These are phyloP conservation scores for Lithophane ornitopus DNA, from an alignment of 2,888 invertebrate species.

Conservation along the genomic window DNA sequence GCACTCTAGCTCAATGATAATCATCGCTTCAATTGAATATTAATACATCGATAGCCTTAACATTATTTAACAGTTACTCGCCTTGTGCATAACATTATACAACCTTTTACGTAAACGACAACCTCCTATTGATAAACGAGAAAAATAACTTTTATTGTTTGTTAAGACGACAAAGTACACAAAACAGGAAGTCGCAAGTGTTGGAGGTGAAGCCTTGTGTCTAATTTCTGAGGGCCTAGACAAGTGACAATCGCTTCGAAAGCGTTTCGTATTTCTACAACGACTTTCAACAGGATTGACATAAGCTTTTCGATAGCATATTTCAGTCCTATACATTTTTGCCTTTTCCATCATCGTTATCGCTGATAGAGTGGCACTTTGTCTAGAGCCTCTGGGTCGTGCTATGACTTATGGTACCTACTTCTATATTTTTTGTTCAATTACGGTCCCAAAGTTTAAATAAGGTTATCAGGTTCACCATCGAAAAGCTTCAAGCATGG, in stretches of 20 bases:
- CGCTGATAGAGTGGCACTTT: no score
- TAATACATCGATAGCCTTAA: slow-evolving; percentile 38
- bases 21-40: slow-evolving; percentile 43
- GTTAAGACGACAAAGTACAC: neutral
- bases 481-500: neutral
- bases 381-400: no score
- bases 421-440: neutral
- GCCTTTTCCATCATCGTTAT: no score
- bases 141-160: slow-evolving; percentile 37
- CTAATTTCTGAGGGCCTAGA: no score
- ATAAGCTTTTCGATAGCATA: no score
- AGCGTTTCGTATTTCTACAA: no score
- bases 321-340: no score
- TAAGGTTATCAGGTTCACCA: neutral
- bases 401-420: neutral
- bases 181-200: slow-evolving; percentile 16
- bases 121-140: slow-evolving; percentile 22
- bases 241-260: no score
- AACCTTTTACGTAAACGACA: slow-evolving; percentile 36
- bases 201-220: slow-evolving; percentile 16
- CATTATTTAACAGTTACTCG: slow-evolving; percentile 31
- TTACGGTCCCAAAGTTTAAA: neutral
- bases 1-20: slow-evolving; percentile 22
- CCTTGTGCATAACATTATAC: slow-evolving; percentile 38
- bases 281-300: no score